Evolutionary conservation across 2,113 vertebrate genomes (phyloP).

Genomic region (Dasyprocta punctata): DNA sequence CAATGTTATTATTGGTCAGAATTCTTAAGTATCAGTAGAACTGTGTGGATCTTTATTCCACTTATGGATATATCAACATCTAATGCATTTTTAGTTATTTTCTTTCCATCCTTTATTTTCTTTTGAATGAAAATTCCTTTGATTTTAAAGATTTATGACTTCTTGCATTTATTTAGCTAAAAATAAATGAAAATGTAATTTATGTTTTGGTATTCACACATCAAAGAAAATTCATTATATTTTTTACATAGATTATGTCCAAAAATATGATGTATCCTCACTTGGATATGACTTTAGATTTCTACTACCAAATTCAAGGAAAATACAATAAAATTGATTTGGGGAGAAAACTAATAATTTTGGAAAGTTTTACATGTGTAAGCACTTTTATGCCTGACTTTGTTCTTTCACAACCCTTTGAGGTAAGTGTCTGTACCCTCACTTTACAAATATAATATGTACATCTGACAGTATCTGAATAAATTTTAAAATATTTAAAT

Average conservation of each 20-base stretch:
- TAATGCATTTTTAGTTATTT: constrained; percentile 10
- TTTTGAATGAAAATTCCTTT: constrained; percentile 40
- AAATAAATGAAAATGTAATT: constrained; percentile 45
- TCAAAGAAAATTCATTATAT: constrained; percentile 24
- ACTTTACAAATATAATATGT: background rate
- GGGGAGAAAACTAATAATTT: background rate
- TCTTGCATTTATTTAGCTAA: constrained; percentile 39
- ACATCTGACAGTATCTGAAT: background rate
- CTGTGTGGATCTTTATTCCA: background rate
- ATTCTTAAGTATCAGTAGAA: background rate
- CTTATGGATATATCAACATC: background rate
- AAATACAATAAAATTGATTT: background rate
- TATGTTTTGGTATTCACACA: constrained; percentile 11
- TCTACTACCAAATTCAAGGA: constrained; percentile 27
- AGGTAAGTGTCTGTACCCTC: background rate
- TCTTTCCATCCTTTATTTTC: background rate
- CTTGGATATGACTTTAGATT: constrained; percentile 14
- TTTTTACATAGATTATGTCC: background rate
- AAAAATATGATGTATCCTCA: background rate
- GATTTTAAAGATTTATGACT: constrained; percentile 42
- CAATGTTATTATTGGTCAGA: background rate
- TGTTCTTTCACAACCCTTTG: background rate
- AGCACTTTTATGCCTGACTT: constrained; percentile 8
- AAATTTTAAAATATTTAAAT: background rate
- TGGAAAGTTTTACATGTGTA: background rate